Base-by-base conservation (phyloP, 2,888 invertebrate species). In the Synanthedon tipuliformis region DNA sequence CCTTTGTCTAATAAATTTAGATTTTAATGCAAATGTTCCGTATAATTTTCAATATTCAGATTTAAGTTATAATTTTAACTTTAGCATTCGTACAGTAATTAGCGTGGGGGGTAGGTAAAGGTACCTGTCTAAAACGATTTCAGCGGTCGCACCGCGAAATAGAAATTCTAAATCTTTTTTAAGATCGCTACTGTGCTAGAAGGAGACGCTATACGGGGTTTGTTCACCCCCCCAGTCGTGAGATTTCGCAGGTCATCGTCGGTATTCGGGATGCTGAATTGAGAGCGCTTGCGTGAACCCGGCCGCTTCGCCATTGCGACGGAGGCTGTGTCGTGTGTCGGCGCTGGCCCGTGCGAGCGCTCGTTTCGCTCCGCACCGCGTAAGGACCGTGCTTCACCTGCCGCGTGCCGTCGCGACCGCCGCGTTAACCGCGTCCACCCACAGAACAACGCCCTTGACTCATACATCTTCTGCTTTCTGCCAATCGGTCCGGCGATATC, bases 241-340 rank as follows among this genome's bases (percentile, higher is more conserved):
- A 66, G 77, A 70, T 70, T 55, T 81, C 82, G 82, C 66, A 60
- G 71, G 60, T 60, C 66, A 68, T 82, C 83, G 83, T 79, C 65
- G 68, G 63, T 73, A 73, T 63, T 80, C 81, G 84, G 80, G 81
- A 81, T 77, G 83, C 78, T 79, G 84, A 70, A 78, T 59, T 78
- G 75, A 85, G 78, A 61, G 86, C 85, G 85, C 85, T 84, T 81
- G 84, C 85, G 85, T 83, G 85, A 82, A 69, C 85, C 86, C 85
- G 84, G 85, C 81, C 82, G 84, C 78, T 83, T 84, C 85, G 85
- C 75, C 86, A 86, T 86, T 86, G 85, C 85, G 85, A 81, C 85
- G 85, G 81, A 81, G 81, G 82, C 81, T 84, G 81, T 84, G 81
- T 84, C 80, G 84, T 82, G 79, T 82, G 80, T 84, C 82, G 76